A percentile compares a stretch with the other conserved stretches of the same genome.
Conservation (phyloP, 2,797 vertebrate species). For the Oceanodroma leucorhoa region DNA sequence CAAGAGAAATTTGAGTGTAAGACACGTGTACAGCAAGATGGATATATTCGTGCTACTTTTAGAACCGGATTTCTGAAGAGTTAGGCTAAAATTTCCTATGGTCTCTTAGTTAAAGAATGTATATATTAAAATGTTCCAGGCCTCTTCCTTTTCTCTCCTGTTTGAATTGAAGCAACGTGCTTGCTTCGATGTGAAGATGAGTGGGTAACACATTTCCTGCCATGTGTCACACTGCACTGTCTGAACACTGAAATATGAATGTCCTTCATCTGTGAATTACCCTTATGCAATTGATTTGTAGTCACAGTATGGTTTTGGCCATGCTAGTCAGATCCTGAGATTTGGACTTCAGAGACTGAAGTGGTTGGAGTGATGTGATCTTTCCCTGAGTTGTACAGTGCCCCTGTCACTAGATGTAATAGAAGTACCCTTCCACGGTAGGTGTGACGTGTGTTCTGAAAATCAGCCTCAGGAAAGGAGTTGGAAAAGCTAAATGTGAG, state of each 20-base stretch:
- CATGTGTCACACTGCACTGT: not conserved
- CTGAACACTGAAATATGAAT: not conserved
- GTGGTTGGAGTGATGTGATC: not conserved
- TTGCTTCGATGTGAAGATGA: not conserved
- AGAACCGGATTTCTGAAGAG: not conserved
- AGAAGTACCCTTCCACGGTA: not conserved
- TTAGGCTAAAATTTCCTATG: not conserved
- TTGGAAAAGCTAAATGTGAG: not conserved
- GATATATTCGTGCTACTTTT: not conserved
- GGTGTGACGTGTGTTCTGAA: not conserved
- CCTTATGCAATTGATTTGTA: not conserved
- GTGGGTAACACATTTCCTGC: not conserved
- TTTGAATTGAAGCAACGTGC: not conserved
- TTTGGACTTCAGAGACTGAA: not conserved
- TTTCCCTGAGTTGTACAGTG: not conserved
- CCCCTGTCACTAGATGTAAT: not conserved
- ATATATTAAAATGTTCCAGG: not conserved
- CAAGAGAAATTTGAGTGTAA: not conserved
- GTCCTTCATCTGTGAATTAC: not conserved
- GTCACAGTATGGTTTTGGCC: not conserved
- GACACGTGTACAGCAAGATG: not conserved
- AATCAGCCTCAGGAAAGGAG: not conserved
- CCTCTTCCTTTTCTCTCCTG: not conserved
- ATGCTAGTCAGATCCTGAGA: not conserved
- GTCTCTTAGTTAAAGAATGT: not conserved